Base-by-base conservation (phyloP, 1,140 invertebrate species). In the Rhizoglyphus robini region DNA sequence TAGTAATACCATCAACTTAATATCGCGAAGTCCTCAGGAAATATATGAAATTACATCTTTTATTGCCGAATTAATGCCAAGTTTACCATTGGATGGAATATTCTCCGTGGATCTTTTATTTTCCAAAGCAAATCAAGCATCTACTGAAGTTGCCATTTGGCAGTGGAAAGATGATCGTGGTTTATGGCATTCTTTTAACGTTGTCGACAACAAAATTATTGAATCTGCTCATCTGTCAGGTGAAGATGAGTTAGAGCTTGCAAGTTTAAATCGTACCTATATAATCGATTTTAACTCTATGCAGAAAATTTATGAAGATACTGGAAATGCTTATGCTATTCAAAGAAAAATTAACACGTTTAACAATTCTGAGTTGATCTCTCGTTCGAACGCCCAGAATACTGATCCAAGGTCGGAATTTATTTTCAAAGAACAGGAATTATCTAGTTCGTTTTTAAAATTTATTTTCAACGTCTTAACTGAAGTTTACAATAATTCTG, bases 231-330 rank as follows among this genome's bases (percentile, higher is more conserved):
- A 92, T 77, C 83, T 88, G 73, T 86, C 87, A 73, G 90, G 88
- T 36, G 92, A 96, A 75, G 91, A 96, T 77, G 93, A 96, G 78
- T 88, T 96, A 66, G 91, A 86, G 73, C 79, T 97, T 51, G 88
- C 86, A 36, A 90, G 90, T 18, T 82, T 92, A 74, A 90, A 90
- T 65, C 82, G 89, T 71, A 92, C 89, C 11, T 96, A 96, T 75
- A 92, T 90, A 1, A 86, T 98, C 68, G 93, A 97, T 79, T 90
- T 97, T 72, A 87, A 91, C 76, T 86, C 89, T 69, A 93, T 96
- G 89, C 92, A 96, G 76, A 93, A 97, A 82, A 93, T 96, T 68
- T 96, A 96, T 76, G 93, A 97, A 78, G 92, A 96, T 75, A 91
- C 91, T 4, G 93, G 93, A 64, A 95, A 90, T 51, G 86, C 91